Conservation (phyloP, 2,113 vertebrate genomes). For the Phrynocephalus versicolor region DNA sequence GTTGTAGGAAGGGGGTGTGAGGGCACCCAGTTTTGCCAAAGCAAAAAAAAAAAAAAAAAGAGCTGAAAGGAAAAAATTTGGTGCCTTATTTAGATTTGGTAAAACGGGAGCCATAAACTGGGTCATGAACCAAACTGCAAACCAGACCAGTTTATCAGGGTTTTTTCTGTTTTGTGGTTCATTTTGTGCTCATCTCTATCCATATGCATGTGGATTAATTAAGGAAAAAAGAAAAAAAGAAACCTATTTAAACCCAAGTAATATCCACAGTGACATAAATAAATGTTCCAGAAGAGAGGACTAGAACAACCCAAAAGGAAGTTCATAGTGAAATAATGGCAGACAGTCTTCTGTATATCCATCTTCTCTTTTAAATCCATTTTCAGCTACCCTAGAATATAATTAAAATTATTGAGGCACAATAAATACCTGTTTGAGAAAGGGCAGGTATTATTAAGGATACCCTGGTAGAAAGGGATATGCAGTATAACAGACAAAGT, state of each 20-base stretch:
- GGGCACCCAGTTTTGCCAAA: too few relatives aligned
- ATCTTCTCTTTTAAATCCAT: not conserved
- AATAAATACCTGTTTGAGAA: not conserved
- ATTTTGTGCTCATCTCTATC: too few relatives aligned
- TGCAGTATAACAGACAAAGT: not conserved
- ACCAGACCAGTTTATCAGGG: too few relatives aligned
- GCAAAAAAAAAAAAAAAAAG: too few relatives aligned
- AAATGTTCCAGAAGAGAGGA: not conserved
- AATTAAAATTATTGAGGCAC: not conserved
- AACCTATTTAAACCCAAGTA: not conserved
- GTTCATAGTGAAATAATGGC: not conserved
- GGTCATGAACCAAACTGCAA: too few relatives aligned
- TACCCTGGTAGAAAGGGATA: not conserved
- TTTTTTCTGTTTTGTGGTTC: too few relatives aligned
- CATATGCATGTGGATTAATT: too few relatives aligned
- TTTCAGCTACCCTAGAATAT: not conserved
- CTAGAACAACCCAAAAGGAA: not conserved
- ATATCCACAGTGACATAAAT: not conserved
- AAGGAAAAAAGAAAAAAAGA: not conserved
- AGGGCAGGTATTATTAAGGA: not conserved
- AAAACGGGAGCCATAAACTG: too few relatives aligned
- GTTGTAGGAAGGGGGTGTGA: too few relatives aligned
- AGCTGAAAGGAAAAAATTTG: too few relatives aligned
- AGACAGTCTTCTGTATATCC: not conserved
- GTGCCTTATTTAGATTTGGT: too few relatives aligned